Evolutionary conservation across 2,113 vertebrate species (phyloP), one percentile per base, ranked within the genome.

Genomic region (Heterotilapia buettikoferi): DNA sequence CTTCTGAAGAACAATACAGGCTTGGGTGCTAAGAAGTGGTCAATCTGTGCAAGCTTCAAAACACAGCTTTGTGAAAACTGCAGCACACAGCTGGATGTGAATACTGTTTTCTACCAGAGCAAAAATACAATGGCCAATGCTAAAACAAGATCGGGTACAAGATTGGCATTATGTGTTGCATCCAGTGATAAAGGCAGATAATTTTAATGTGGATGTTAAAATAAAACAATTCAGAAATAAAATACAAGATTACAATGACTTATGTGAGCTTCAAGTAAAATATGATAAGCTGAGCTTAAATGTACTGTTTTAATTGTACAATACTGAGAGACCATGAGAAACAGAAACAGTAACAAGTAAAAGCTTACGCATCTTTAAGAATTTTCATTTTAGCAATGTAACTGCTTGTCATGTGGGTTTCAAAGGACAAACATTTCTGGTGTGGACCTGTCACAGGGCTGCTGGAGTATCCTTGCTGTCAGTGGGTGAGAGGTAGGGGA

Each of bases 11-110:
- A 93, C 83, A 93, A 93, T 92, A 21, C 54, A 33, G 54, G 38
- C 78, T 84, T n/a, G 82, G 79, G 71, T 57, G 87, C 59, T 80
- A 84, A 90, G 71, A 89, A 54, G 76, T 88, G 93, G 88, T 93
- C 90, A 83, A 73, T 87, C 43, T 79, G 50, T 76, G 52, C 84
- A 29, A 78, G 78, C 83, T 47, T 83, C 36, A 36, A 84, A 81
- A 78, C 33, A 38, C 57, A 43, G 52, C 31, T 83, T 78, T 59
- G 56, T 50, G 80, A 19, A 14, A 84, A 24, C 8, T 24, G 19
- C 18, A 66, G 43, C 43, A 24, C 13, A 53, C 36, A 33, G 33
- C 54, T 85, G 33, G 9, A 83, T 66, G 33, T 87, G 29, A 87
- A 80, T 78, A 29, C 26, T 21, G 78, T 19, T 81, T 89, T 84